Conservation (phyloP, 2,888 invertebrate species). For the Limnephilus auricula region DNA sequence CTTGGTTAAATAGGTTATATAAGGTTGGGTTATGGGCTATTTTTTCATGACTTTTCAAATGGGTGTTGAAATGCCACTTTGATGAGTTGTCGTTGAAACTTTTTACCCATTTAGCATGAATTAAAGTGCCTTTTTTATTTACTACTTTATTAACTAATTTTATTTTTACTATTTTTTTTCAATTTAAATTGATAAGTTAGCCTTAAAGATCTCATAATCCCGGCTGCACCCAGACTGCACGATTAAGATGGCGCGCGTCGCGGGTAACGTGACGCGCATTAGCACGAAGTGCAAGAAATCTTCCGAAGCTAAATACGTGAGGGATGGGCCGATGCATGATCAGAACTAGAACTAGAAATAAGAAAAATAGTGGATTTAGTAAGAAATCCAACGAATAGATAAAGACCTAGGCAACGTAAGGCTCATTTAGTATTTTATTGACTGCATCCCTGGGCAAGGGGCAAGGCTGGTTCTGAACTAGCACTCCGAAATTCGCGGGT, state of each 20-base stretch:
- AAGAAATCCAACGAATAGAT: neutral
- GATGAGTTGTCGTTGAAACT: too few relatives aligned
- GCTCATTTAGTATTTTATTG: neutral
- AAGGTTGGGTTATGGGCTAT: too few relatives aligned
- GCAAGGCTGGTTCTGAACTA: too few relatives aligned
- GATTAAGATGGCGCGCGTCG: neutral
- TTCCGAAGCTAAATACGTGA: conserved; percentile 16
- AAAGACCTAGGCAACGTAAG: neutral
- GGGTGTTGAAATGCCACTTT: too few relatives aligned
- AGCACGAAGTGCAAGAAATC: conserved; percentile 19
- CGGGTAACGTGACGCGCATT: conserved; percentile 7
- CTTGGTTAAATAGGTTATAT: too few relatives aligned
- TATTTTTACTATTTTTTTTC: too few relatives aligned
- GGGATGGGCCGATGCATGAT: neutral
- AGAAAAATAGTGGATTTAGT: neutral
- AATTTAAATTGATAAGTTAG: neutral
- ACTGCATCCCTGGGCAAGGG: too few relatives aligned
- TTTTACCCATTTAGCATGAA: neutral
- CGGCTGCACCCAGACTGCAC: neutral
- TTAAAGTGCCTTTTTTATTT: neutral
- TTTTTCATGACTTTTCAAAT: too few relatives aligned
- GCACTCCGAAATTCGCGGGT: too few relatives aligned
- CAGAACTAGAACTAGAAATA: neutral
- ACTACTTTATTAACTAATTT: too few relatives aligned
- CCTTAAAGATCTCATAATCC: neutral